A percentile compares a stretch with the other conserved stretches of the same genome.
phyloP scores from a whole-genome alignment of 2,797 vertebrate species.

The Gymnothorax javanicus region DNA sequence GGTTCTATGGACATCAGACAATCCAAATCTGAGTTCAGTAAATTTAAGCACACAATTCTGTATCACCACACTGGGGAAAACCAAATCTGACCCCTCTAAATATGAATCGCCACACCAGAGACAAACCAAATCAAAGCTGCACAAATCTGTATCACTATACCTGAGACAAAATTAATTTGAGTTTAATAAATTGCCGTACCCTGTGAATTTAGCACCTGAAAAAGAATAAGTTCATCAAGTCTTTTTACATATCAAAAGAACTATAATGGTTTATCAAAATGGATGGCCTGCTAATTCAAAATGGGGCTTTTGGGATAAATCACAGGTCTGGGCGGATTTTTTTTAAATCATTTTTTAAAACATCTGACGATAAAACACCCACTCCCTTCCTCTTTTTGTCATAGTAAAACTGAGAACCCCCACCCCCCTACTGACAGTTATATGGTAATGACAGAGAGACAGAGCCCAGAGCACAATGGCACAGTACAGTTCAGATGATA shows the following conservation, averaged over 20 bases:
- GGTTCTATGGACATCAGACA: too few relatives aligned
- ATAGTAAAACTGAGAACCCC: neutral
- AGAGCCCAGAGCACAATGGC: too few relatives aligned
- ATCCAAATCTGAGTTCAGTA: too few relatives aligned
- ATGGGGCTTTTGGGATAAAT: neutral
- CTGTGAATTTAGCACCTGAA: conserved; percentile 53
- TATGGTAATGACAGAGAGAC: too few relatives aligned
- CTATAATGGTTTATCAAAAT: conserved; percentile 71
- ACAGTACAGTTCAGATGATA: too few relatives aligned
- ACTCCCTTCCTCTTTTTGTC: neutral
- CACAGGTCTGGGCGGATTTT: neutral
- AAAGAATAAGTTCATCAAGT: conserved; percentile 63
- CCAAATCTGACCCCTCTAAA: too few relatives aligned
- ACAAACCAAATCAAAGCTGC: too few relatives aligned
- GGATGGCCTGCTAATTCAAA: conserved; percentile 64
- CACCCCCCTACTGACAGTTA: neutral
- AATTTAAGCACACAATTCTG: too few relatives aligned
- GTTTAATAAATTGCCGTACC: conserved; percentile 22
- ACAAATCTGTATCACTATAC: neutral
- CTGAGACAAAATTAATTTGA: neutral
- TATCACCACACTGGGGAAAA: too few relatives aligned
- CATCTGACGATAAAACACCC: neutral
- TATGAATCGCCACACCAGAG: too few relatives aligned
- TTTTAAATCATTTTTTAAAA: too few relatives aligned
- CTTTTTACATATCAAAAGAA: conserved; percentile 69